phyloP scores from a whole-genome alignment of 1,140 invertebrate species.

The Harlomillsia oculata region DNA sequence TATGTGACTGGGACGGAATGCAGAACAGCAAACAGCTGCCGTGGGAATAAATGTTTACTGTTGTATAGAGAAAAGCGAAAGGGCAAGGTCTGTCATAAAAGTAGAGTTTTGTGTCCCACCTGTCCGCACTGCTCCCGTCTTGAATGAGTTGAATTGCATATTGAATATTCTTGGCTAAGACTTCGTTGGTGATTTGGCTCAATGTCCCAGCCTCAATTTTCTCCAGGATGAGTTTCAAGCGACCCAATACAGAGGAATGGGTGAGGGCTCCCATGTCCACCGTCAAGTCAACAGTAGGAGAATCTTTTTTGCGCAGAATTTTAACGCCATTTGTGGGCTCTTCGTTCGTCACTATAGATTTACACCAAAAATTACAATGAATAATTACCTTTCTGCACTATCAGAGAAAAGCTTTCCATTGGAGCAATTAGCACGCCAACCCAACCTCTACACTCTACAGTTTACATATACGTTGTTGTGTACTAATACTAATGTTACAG shows the following conservation, averaged over 20 bases:
- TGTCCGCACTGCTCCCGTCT: conserved; percentile 24
- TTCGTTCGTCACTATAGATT: conserved; percentile 31
- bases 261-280: conserved; percentile 21
- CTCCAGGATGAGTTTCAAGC: conserved; percentile 31
- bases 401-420: too few relatives aligned
- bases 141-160: conserved; percentile 33
- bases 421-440: too few relatives aligned
- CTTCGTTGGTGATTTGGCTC: conserved; percentile 23
- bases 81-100: too few relatives aligned
- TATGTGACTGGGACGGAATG: too few relatives aligned
- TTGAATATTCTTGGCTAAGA: conserved; percentile 32
- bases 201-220: conserved; percentile 26
- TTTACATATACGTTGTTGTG: too few relatives aligned
- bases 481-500: too few relatives aligned
- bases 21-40: too few relatives aligned
- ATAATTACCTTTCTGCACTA: too few relatives aligned
- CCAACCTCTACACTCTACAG: too few relatives aligned
- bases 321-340: conserved; percentile 35
- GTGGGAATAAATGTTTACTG: too few relatives aligned
- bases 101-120: conserved; percentile 13
- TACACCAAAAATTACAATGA: too few relatives aligned
- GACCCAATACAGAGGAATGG: conserved; percentile 22
- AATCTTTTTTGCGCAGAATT: conserved; percentile 31
- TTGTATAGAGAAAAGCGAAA: too few relatives aligned
- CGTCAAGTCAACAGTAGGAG: conserved; percentile 27